Percentiles rank a stretch among this genome's conserved stretches.
These are phyloP conservation scores for Ceyx melanurus DNA, from an alignment of 2,113 vertebrate genomes.

Conservation along the genomic window DNA sequence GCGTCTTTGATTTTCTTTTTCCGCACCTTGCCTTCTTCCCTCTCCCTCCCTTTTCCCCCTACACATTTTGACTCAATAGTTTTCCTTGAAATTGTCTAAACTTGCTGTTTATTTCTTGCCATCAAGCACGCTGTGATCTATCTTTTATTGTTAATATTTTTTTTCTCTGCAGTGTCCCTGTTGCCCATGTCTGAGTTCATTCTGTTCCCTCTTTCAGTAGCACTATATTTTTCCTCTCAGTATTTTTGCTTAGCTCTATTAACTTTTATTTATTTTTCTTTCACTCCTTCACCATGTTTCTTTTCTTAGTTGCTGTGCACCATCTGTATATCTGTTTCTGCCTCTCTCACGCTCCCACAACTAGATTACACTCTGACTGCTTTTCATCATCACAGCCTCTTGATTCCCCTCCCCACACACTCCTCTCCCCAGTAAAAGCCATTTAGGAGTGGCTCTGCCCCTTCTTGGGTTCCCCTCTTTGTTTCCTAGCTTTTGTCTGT, in stretches of 20 bases:
- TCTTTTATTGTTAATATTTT: slow-evolving; percentile 63
- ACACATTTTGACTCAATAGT: slow-evolving; percentile 53
- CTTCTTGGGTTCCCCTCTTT: not conserved
- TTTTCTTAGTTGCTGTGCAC: slow-evolving; percentile 38
- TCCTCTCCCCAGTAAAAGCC: not conserved
- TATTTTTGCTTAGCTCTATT: slow-evolving; percentile 71
- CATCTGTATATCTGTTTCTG: slow-evolving; percentile 56
- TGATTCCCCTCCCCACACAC: not conserved
- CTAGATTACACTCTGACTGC: not conserved
- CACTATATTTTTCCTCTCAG: slow-evolving; percentile 56
- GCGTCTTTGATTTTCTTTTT: slow-evolving; percentile 16
- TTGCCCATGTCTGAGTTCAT: slow-evolving; percentile 50
- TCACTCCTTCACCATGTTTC: slow-evolving; percentile 55
- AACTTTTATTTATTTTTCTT: slow-evolving; percentile 73
- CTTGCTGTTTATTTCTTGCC: slow-evolving; percentile 64
- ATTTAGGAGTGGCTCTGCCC: not conserved
- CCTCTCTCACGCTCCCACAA: not conserved
- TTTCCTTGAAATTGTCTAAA: slow-evolving; percentile 65
- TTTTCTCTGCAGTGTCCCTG: slow-evolving; percentile 35
- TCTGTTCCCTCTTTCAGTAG: slow-evolving; percentile 44
- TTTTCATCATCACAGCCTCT: not conserved
- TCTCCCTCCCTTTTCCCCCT: slow-evolving; percentile 3
- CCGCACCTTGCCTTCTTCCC: slow-evolving; percentile 1
- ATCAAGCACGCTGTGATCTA: slow-evolving; percentile 51
- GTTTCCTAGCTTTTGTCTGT: not conserved